Evolutionary conservation across 2,797 vertebrate species (phyloP), one percentile per base, ranked within the genome.

Genomic region (Syndactyla subalaris): DNA sequence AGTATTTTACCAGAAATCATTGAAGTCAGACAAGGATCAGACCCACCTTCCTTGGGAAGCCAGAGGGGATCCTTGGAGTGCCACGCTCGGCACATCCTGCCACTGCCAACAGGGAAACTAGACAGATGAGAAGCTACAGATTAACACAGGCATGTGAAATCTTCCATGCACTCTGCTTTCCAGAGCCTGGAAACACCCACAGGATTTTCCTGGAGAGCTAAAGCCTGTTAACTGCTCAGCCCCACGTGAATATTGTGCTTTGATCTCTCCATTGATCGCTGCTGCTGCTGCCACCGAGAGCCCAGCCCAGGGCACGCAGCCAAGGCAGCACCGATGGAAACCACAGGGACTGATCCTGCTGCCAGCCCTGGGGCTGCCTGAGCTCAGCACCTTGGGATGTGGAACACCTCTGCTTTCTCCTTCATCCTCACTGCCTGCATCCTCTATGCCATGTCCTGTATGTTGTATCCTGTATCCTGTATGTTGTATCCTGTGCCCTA

Each of bases 371-470:
- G 12, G 59, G 26, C 83, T 74, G 16, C 2, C 41, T 70, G 62
- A 24, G 62, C 83, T 55, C 10, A 14, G 79, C 62, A 58, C 49
- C 32, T 30, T 10, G 14, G 32, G 54, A 9, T 49, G 68, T 2
- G 21, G 26, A 4, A 18, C 16, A 0, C 6, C 65, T 68, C 49
- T 34, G 18, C 14, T 45, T 45, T 43, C 51, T 23, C 13, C 26
- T 26, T 12, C 39, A 20, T 12, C 68, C 61, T 49, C 20, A 16
- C 0, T 2, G 2, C 26, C 62, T n/a, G 27, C 11, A 5, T 12
- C n/a, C 55, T 58, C 14, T 24, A 11, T 36, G n/a, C 34, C 12
- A 8, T 32, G 29, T 54, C 51, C 51, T 43, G 41, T 43, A 18
- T 18, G 17, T 43, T 43, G 41, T 52, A 30, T 52, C 10, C 51